Evolutionary conservation across 2,797 vertebrate species (phyloP).

Genomic region (Rhinatrema bivittatum): DNA sequence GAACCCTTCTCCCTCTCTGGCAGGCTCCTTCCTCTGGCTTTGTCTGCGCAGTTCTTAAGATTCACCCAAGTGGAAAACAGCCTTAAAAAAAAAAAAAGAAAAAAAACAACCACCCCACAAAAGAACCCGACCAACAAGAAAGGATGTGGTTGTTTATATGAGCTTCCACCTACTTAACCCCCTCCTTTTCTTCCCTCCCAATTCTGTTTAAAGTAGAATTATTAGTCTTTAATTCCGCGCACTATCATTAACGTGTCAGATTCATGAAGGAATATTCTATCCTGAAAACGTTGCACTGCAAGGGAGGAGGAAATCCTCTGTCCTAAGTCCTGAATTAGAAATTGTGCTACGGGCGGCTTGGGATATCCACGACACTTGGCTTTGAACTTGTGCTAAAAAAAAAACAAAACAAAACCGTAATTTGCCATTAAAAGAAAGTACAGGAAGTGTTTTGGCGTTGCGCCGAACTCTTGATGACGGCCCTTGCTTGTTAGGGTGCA

Average conservation of each 20-base stretch:
- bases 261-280: no score
- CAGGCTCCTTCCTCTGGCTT: neutral
- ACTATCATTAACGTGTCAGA: conserved; percentile 3
- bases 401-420: neutral
- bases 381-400: neutral
- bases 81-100: conserved; percentile 10
- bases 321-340: conserved; percentile 40
- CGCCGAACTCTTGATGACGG: no score
- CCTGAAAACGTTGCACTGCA: no score
- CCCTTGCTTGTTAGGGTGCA: no score
- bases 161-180: conserved; percentile 12
- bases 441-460: no score
- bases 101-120: no score
- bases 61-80: conserved; percentile 20
- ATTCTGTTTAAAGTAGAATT: conserved; percentile 7
- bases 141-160: conserved; percentile 23
- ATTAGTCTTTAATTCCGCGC: conserved; percentile 25
- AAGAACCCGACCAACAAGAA: neutral
- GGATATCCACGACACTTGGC: neutral
- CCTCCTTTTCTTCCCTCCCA: conserved; percentile 13
- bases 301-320: conserved; percentile 30
- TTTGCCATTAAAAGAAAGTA: conserved; percentile 1
- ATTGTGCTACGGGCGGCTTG: conserved; percentile 14
- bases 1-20: neutral
- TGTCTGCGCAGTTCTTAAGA: conserved; percentile 15